A percentile compares a stretch with the other conserved stretches of the same genome.
phyloP scores from a whole-genome alignment of 53 echinoderm and acorn worm species.

The Crossaster papposus region DNA sequence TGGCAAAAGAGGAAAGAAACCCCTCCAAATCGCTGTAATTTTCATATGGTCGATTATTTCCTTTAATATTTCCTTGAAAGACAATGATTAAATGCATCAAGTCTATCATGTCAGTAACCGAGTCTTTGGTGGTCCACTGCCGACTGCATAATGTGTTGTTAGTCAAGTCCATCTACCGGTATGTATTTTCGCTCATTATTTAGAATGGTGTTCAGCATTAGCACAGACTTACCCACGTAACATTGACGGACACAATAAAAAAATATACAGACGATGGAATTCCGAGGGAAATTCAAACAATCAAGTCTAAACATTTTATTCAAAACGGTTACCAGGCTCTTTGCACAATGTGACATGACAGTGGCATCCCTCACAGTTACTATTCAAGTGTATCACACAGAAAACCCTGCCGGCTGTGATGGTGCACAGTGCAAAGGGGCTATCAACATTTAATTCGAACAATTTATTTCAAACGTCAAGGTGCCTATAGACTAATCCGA shows the following conservation, averaged over 20 bases:
- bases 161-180: neutral
- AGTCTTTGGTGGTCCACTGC: neutral
- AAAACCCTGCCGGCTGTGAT: neutral
- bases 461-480: too few species aligned
- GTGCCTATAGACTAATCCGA: too few species aligned
- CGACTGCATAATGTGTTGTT: neutral
- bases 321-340: neutral
- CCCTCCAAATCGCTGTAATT: neutral
- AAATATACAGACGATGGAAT: neutral
- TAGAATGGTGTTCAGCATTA: neutral
- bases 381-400: neutral
- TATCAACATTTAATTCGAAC: too few species aligned
- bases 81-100: conserved; percentile 1
- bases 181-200: neutral
- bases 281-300: neutral
- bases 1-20: neutral
- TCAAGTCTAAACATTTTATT: neutral
- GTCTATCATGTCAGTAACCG: neutral
- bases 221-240: conserved; percentile 7
- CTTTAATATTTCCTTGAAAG: neutral
- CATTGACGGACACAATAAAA: conserved; percentile 19
- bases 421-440: neutral
- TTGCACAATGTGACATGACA: neutral
- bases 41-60: neutral
- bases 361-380: neutral